Conservation (phyloP, 2,888 invertebrate species). For the Imbricaverruca yamaguchii region DNA sequence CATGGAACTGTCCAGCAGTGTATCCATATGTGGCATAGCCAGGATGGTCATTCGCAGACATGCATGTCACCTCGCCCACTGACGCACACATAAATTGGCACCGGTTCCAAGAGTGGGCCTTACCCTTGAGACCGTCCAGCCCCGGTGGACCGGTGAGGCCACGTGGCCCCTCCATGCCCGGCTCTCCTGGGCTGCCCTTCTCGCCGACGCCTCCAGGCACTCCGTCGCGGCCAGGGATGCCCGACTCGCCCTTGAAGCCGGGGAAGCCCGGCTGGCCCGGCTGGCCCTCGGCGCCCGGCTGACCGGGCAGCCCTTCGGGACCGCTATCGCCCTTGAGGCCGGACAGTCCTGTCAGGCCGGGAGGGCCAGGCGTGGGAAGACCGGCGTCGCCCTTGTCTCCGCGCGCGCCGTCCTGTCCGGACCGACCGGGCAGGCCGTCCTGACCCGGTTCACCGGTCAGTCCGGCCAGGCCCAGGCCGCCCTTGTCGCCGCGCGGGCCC, state of each 20-base stretch:
- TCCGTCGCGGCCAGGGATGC: constrained; percentile 33
- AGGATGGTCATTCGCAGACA: too few relatives aligned
- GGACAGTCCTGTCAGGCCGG: not conserved
- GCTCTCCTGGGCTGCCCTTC: constrained; percentile 70
- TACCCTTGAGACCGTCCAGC: constrained; percentile 53
- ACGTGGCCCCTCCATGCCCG: constrained; percentile 66
- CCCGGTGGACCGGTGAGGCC: constrained; percentile 61
- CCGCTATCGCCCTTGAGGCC: constrained; percentile 25
- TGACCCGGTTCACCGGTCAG: not conserved
- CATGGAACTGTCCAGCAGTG: too few relatives aligned
- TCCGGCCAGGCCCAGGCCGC: constrained; percentile 52
- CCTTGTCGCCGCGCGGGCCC: constrained; percentile 74
- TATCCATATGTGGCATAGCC: too few relatives aligned
- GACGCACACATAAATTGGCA: too few relatives aligned
- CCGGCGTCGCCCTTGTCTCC: not conserved
- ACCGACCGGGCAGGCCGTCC: constrained; percentile 46
- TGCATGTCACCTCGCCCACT: too few relatives aligned
- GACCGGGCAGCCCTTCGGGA: constrained; percentile 31
- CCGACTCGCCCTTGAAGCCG: constrained; percentile 50
- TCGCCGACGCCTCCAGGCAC: constrained; percentile 41
- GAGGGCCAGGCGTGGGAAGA: not conserved
- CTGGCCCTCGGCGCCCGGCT: constrained; percentile 32
- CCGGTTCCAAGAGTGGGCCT: not conserved
- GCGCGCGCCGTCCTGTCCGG: constrained; percentile 45
- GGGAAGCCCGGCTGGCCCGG: constrained; percentile 32